Conservation (phyloP, 2,113 vertebrate genomes). For the Heterotilapia buettikoferi region DNA sequence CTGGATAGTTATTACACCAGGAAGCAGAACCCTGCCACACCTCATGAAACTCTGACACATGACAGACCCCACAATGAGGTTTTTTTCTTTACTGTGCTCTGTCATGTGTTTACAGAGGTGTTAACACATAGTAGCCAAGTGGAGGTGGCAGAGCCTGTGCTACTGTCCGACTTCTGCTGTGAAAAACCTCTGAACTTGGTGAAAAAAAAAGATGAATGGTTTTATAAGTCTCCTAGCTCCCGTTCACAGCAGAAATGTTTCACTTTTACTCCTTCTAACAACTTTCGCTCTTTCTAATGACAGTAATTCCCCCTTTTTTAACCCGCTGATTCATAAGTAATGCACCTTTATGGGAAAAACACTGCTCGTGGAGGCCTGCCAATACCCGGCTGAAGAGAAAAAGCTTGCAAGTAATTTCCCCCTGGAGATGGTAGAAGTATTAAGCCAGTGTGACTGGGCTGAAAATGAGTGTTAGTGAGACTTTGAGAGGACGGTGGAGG, state of each 20-base stretch:
- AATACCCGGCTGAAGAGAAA: slow-evolving; percentile 17
- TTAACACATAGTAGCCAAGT: neutral
- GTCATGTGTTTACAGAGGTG: slow-evolving; percentile 2
- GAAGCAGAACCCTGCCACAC: slow-evolving; percentile 15
- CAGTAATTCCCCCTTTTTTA: slow-evolving; percentile 12
- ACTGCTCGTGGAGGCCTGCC: slow-evolving; percentile 47
- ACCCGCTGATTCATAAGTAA: slow-evolving; percentile 52
- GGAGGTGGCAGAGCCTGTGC: neutral
- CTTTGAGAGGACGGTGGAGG: neutral
- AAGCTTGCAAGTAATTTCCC: slow-evolving; percentile 53
- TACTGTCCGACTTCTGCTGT: slow-evolving; percentile 12
- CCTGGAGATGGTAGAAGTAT: slow-evolving; percentile 32
- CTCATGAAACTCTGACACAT: slow-evolving; percentile 25
- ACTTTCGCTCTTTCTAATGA: slow-evolving; percentile 39
- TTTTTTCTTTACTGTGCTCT: neutral
- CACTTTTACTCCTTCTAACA: slow-evolving; percentile 48
- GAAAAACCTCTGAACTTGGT: slow-evolving; percentile 16
- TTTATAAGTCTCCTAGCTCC: slow-evolving; percentile 31
- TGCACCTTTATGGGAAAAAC: slow-evolving; percentile 41
- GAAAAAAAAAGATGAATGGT: neutral
- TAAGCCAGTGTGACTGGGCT: slow-evolving; percentile 23
- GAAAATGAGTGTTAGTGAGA: slow-evolving; percentile 10
- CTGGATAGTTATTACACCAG: neutral
- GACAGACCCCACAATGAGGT: neutral
- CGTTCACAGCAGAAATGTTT: slow-evolving; percentile 24